Evolutionary conservation across 2,888 invertebrate species (phyloP), one percentile per base, ranked within the genome.

Genomic region (Colletes collaris): DNA sequence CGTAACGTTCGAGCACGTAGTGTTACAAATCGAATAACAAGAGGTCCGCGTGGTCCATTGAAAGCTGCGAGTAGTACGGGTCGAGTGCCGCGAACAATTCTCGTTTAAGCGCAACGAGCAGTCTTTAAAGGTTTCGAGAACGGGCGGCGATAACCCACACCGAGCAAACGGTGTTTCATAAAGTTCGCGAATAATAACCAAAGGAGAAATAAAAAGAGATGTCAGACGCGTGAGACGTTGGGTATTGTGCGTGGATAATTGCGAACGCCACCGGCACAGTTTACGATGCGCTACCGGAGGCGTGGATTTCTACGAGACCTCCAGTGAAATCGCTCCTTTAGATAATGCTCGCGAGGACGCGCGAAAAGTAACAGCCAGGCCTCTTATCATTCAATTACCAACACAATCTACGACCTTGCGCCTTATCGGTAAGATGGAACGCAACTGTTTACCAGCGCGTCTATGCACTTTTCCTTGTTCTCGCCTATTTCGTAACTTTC

Each of bases 11-110:
- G 8, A 40, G 50, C 50, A 58, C 50, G 59, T 46, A 67, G 58
- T 46, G 59, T 50, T 77, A 44, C 64, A 65, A 75, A 75, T 78
- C 50, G 65, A 65, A 75, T 78, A 65, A 62, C 27, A 60, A 60
- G 59, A 56, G 65, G 27, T 37, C 40, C 37, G 58, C 53, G 53
- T 16, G 56, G 69, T 63, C 69, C 60, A 53, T 76, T 44, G 67
- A 76, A 76, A 67, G 58, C 76, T 13, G 6, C n/a, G 44, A n/a
- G 10, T n/a, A 40, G 52, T 8, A 40, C 27, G 16, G 37, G 58
- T n/a, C 55, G 60, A 79, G 52, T 73, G 80, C 63, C 64, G 65
- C 13, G 65, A 63, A 79, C 46, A n/a, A 79, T 74, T 62, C 62
- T 74, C 62, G 70, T 79, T 59, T 70, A 67, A 80, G 37, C 37